Percentiles rank a stretch among this genome's conserved stretches.
phyloP scores from a whole-genome alignment of 2,113 vertebrate genomes.

The Parus major region DNA sequence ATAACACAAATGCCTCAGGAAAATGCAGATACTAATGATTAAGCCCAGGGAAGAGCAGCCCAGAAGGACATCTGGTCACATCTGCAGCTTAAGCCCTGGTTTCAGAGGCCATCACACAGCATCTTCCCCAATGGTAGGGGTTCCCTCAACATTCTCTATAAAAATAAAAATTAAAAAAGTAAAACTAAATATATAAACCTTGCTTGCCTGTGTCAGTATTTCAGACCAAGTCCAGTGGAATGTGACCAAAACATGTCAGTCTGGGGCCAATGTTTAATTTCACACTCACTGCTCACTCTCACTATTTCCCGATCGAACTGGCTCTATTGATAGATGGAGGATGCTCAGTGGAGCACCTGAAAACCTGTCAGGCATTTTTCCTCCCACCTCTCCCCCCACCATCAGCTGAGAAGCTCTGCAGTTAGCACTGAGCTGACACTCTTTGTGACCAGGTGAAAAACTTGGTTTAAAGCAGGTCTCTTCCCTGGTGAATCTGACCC shows the following conservation, averaged over 20 bases:
- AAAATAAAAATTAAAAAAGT: neutral
- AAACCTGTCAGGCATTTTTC: neutral
- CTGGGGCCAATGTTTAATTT: neutral
- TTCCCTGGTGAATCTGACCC: neutral
- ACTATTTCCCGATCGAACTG: rapidly evolving
- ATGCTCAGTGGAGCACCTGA: neutral
- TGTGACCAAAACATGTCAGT: neutral
- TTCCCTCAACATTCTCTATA: neutral
- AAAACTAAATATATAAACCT: neutral
- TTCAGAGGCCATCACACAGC: neutral
- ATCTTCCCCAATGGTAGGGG: neutral
- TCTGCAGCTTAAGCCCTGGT: neutral
- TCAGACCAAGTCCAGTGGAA: neutral
- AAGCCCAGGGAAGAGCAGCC: neutral
- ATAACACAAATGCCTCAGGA: neutral
- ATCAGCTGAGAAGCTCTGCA: neutral
- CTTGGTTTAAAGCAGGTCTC: neutral
- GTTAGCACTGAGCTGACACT: neutral
- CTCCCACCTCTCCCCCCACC: neutral
- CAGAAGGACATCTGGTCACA: neutral
- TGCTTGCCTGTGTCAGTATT: neutral
- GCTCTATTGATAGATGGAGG: neutral
- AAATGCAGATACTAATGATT: neutral
- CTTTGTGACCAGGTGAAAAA: neutral
- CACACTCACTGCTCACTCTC: neutral